phyloP scores from a whole-genome alignment of 1,140 invertebrate genomes.

The Trichonephila clavata region DNA sequence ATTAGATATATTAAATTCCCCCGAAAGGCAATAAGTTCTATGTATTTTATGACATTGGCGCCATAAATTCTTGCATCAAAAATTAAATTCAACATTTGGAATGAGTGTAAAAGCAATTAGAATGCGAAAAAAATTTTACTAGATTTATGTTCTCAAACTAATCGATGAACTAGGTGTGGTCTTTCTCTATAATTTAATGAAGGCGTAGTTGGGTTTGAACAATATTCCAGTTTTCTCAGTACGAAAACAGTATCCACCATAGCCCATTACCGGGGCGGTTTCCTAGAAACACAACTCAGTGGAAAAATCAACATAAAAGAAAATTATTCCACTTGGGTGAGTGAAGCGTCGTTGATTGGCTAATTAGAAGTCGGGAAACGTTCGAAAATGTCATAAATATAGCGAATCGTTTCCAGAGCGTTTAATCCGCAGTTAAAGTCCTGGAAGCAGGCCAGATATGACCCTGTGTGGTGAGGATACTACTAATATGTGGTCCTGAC shows the following conservation, averaged over 20 bases:
- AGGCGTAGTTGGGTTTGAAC: constrained; percentile 18
- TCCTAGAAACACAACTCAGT: constrained; percentile 42
- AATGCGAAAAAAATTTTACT: neutral
- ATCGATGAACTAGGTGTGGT: constrained; percentile 47
- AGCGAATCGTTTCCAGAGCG: constrained; percentile 31
- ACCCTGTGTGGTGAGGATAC: neutral
- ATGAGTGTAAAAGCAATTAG: constrained; percentile 6
- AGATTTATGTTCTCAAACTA: neutral
- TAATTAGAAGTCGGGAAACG: constrained; percentile 54
- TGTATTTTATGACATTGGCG: neutral
- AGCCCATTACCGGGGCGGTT: constrained; percentile 24
- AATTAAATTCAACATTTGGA: constrained; percentile 4
- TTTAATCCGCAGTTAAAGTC: constrained; percentile 47
- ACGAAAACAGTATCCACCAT: neutral
- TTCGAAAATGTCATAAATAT: constrained; percentile 62
- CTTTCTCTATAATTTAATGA: constrained; percentile 42
- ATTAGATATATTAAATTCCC: neutral
- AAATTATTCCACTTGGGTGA: constrained; percentile 29
- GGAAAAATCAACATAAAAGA: constrained; percentile 57
- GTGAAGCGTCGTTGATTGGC: constrained; percentile 48
- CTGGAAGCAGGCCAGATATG: constrained; percentile 29
- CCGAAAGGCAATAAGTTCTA: neutral
- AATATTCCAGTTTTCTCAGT: neutral
- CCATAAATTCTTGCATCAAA: constrained; percentile 27
- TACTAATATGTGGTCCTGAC: neutral